Percentiles rank a stretch among this genome's conserved stretches.
Conservation (phyloP, 2,797 vertebrate species). For the Ibycter americanus region DNA sequence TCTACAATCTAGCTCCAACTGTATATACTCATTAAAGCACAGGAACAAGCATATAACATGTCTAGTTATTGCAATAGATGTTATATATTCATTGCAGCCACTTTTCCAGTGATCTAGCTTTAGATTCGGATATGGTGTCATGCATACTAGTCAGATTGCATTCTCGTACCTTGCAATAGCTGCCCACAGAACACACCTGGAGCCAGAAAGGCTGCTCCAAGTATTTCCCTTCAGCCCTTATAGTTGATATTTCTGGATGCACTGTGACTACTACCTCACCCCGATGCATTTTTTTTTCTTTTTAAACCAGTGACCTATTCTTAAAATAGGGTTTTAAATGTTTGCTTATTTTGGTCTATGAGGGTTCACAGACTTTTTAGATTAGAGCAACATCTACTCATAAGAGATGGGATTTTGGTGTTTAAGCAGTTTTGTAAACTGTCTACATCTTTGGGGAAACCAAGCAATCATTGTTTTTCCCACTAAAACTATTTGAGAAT, state of each 20-base stretch:
- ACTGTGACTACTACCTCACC: slow-evolving; percentile 64
- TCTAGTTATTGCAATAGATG: rapidly evolving
- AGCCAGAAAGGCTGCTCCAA: background rate
- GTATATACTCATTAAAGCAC: rapidly evolving
- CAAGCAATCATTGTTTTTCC: background rate
- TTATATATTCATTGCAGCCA: background rate
- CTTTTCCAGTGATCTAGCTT: background rate
- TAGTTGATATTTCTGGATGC: slow-evolving; percentile 15
- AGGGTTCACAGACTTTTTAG: background rate
- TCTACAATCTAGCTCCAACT: background rate
- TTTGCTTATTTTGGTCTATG: background rate
- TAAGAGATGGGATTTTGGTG: background rate
- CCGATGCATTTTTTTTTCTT: background rate
- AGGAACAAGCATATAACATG: rapidly evolving
- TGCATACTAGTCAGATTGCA: rapidly evolving
- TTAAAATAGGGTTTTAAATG: slow-evolving; percentile 2
- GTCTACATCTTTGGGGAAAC: background rate
- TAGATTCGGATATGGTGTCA: rapidly evolving
- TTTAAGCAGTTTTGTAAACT: slow-evolving; percentile 33
- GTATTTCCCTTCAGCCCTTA: background rate
- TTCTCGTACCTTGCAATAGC: background rate
- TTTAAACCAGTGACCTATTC: slow-evolving; percentile 37
- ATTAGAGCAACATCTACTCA: background rate
- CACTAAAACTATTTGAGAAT: background rate
- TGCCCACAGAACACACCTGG: background rate